phyloP scores from a whole-genome alignment of 1,140 invertebrate genomes.

The Pogonomyrmex barbatus region DNA sequence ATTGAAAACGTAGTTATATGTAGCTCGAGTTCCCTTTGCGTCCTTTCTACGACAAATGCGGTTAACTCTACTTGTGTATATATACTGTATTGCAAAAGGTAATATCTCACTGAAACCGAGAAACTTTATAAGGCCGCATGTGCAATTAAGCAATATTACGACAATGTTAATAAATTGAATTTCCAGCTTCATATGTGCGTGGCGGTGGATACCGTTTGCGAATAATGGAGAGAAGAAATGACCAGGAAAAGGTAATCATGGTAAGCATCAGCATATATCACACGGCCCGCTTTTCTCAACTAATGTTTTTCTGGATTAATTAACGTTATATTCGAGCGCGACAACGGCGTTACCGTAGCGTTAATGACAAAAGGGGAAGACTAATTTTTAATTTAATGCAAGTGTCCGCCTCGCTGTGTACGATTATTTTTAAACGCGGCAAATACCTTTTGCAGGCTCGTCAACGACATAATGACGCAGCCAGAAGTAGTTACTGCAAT shows the following conservation, averaged over 20 bases:
- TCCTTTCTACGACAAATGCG: conserved; percentile 4
- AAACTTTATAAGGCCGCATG: not conserved
- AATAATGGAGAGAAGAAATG: conserved; percentile 16
- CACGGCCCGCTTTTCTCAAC: not conserved
- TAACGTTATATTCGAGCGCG: not conserved
- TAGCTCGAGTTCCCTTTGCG: not conserved
- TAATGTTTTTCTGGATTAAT: conserved; percentile 27
- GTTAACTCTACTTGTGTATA: conserved; percentile 19
- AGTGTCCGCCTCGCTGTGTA: not conserved
- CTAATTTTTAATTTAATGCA: conserved; percentile 56
- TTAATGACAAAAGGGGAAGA: conserved; percentile 41
- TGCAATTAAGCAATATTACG: conserved; percentile 37
- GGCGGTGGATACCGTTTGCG: not conserved
- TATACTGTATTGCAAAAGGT: not conserved
- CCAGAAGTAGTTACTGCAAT: not conserved
- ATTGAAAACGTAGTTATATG: not conserved
- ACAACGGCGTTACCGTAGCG: conserved; percentile 39
- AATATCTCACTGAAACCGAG: not conserved
- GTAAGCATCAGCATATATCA: not conserved
- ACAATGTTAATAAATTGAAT: conserved; percentile 37
- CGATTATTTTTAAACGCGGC: conserved; percentile 35
- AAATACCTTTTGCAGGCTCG: not conserved
- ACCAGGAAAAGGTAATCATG: conserved; percentile 13
- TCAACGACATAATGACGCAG: not conserved
- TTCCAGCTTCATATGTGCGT: not conserved